phyloP scores from a whole-genome alignment of 1,140 invertebrate genomes.

The Drosophila seguyi region DNA sequence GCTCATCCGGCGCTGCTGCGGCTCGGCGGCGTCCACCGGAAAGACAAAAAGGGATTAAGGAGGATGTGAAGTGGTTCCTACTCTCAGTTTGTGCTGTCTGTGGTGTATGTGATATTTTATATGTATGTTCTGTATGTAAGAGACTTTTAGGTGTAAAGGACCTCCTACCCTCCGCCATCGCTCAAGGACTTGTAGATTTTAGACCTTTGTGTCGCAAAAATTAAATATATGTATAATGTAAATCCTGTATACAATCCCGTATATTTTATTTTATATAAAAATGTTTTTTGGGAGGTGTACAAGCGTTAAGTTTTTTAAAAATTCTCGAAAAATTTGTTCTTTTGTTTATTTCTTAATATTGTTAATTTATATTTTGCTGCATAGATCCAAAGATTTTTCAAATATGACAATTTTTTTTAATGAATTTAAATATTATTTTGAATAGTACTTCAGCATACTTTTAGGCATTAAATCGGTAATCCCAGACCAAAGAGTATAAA shows the following conservation, averaged over 20 bases:
- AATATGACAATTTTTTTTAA: background rate
- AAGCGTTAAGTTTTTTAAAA: background rate
- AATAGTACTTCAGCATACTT: background rate
- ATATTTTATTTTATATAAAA: background rate
- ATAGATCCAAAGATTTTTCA: background rate
- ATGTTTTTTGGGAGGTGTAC: background rate
- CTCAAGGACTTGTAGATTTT: constrained; percentile 13
- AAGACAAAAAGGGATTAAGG: constrained; percentile 36
- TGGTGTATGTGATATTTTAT: constrained; percentile 77
- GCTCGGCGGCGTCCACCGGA: constrained; percentile 8
- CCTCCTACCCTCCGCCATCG: constrained; percentile 5
- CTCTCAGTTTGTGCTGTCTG: constrained; percentile 3
- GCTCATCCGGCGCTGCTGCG: constrained; percentile 43
- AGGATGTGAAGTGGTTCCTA: background rate
- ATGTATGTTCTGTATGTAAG: constrained; percentile 51
- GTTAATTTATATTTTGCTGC: background rate
- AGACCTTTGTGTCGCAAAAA: constrained; percentile 9
- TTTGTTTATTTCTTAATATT: too few species aligned
- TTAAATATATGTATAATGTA: constrained; percentile 22
- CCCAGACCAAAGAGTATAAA: too few species aligned
- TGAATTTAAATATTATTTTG: background rate
- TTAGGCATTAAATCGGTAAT: background rate
- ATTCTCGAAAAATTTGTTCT: background rate
- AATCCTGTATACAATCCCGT: background rate
- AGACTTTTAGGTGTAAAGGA: constrained; percentile 39